Conservation (phyloP, 1,140 invertebrate genomes). For the Heterodera schachtii region DNA sequence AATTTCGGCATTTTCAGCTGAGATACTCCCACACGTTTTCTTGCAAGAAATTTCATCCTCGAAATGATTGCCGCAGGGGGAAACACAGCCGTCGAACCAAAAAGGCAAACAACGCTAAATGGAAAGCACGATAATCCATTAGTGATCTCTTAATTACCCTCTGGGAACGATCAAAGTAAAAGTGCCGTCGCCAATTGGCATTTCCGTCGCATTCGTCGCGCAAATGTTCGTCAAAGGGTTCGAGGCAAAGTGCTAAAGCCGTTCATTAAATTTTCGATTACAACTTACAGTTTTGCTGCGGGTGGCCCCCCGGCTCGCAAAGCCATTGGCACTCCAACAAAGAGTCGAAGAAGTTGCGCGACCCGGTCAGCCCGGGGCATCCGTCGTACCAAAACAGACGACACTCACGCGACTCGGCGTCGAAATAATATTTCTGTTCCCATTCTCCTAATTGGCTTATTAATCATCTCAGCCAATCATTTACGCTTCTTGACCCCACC, state of each 20-base stretch:
- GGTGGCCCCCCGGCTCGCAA: conserved; percentile 10
- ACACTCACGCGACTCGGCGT: not conserved
- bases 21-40: not conserved
- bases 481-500: not conserved
- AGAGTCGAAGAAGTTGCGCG: conserved; percentile 28
- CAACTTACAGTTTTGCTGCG: not conserved
- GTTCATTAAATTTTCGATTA: not conserved
- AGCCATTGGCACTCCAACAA: conserved; percentile 14
- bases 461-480: not conserved
- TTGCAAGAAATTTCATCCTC: not conserved
- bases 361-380: conserved; percentile 17
- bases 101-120: conserved; percentile 51
- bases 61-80: conserved; percentile 1
- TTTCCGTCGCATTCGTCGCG: conserved; percentile 61
- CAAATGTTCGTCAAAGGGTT: conserved; percentile 59
- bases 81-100: conserved; percentile 50
- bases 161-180: conserved; percentile 56
- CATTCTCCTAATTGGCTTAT: not conserved
- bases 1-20: not conserved
- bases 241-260: conserved; percentile 39
- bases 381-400: conserved; percentile 27
- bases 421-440: conserved; percentile 6
- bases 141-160: conserved; percentile 38
- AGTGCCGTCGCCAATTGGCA: conserved; percentile 58
- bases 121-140: not conserved